Base-by-base conservation (phyloP, 2,797 vertebrate species). In the Melanotaenia pygmaea region DNA sequence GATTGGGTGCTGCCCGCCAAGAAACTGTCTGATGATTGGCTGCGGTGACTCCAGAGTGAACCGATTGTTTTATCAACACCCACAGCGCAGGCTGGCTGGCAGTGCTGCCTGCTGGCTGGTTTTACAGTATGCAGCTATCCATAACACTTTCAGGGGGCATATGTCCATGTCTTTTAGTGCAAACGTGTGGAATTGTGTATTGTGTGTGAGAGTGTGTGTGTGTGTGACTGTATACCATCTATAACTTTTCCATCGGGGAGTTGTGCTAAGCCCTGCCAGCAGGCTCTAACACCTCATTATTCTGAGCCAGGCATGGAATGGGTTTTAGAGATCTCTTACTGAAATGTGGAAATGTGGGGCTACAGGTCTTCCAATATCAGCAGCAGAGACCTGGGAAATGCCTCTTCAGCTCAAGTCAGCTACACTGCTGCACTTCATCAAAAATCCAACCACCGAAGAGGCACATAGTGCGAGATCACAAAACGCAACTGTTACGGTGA, bases 121-220 rank as follows among this genome's bases (percentile, higher is more conserved):
- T 92, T 82, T 83, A 75, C 75, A 69, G 76, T 71, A 76, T 74
- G 75, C 68, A 84, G 77, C 86, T 85, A 87, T 82, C 87, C 70
- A 75, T 89, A 88, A 90, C 89, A 89, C 89, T 88, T 91, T 87
- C 86, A 87, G 79, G 79, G 88, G 80, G 85, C 88, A 89, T 82
- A 81, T 70, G 73, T 82, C 84, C 84, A 84, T 77, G 85, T 83
- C 71, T 85, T 62, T 79, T 69, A 59, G 71, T 60, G 67, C 50
- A 47, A 69, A 70, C 50, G 63, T 71, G 50, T 9, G 38, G 59
- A 3, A 53, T 59, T 69, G 14, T 8, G 71, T 37, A 60, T 61
- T 28, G 60, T 74, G 59, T 64, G 59, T 60, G 59, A 28, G 64
- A 22, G 32, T 58, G 65, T 47, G 51, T 59, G 61, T 37, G 72